Conservation (phyloP, 2,113 vertebrate genomes). For the Dromiciops gliroides region DNA sequence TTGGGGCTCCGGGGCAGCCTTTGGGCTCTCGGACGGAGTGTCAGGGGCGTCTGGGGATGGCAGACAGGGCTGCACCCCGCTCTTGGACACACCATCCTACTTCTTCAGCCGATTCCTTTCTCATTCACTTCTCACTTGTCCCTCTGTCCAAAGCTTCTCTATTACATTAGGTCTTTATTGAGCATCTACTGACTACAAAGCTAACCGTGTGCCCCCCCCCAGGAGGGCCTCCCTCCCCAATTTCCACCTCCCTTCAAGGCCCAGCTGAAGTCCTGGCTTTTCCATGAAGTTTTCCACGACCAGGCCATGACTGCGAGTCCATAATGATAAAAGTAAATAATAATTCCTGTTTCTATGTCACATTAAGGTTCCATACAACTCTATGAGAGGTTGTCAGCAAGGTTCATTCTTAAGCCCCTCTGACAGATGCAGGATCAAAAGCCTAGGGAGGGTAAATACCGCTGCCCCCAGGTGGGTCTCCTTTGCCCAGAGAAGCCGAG, state of each 20-base stretch:
- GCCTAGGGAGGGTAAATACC: too few relatives aligned
- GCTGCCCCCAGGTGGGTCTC: too few relatives aligned
- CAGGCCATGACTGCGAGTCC: background rate
- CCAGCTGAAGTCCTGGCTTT: background rate
- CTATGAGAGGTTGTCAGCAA: background rate
- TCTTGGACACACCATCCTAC: too few relatives aligned
- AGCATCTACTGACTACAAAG: background rate
- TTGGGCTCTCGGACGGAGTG: background rate
- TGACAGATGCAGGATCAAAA: background rate
- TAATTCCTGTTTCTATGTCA: background rate
- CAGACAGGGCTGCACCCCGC: background rate
- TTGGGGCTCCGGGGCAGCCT: background rate
- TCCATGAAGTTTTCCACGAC: background rate
- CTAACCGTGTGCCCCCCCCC: too few relatives aligned
- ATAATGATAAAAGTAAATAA: background rate
- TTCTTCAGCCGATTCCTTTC: background rate
- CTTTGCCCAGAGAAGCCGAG: too few relatives aligned
- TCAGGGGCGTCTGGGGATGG: background rate
- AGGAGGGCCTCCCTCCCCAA: background rate
- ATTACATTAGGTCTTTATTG: background rate
- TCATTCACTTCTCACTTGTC: too few relatives aligned
- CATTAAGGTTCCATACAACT: background rate
- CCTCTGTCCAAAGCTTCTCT: background rate
- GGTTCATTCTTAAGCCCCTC: too few relatives aligned
- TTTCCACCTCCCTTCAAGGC: background rate